A percentile compares a stretch with the other conserved stretches of the same genome.
phyloP scores from a whole-genome alignment of 2,113 vertebrate genomes.

The Petromus typicus region DNA sequence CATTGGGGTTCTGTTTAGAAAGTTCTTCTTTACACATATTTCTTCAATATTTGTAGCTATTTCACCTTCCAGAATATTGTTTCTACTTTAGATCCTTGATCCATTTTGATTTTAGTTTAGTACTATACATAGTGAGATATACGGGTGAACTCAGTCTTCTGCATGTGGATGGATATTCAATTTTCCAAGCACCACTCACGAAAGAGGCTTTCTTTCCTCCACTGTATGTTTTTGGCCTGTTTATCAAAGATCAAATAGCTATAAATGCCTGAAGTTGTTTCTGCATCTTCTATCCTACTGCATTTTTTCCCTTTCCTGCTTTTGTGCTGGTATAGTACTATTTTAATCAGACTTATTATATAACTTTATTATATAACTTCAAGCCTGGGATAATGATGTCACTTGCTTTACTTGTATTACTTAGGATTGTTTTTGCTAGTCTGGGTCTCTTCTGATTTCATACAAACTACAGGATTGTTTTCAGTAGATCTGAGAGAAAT shows the following conservation, averaged over 20 bases:
- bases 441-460: not conserved
- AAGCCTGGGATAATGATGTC: not conserved
- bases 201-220: not conserved
- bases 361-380: not conserved
- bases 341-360: not conserved
- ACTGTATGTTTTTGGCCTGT: not conserved
- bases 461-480: not conserved
- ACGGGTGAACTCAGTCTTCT: not conserved
- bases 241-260: not conserved
- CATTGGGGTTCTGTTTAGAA: not conserved
- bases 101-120: not conserved
- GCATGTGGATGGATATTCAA: not conserved
- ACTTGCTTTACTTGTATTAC: not conserved
- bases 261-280: not conserved
- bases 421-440: not conserved
- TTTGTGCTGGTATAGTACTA: not conserved
- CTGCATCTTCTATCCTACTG: not conserved
- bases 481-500: not conserved
- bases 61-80: not conserved
- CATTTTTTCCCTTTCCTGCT: not conserved
- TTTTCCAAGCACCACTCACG: not conserved
- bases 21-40: not conserved
- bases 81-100: not conserved
- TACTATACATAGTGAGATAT: not conserved
- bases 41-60: not conserved